phyloP scores from a whole-genome alignment of 2,888 invertebrate species.

The Tetragonisca angustula region DNA sequence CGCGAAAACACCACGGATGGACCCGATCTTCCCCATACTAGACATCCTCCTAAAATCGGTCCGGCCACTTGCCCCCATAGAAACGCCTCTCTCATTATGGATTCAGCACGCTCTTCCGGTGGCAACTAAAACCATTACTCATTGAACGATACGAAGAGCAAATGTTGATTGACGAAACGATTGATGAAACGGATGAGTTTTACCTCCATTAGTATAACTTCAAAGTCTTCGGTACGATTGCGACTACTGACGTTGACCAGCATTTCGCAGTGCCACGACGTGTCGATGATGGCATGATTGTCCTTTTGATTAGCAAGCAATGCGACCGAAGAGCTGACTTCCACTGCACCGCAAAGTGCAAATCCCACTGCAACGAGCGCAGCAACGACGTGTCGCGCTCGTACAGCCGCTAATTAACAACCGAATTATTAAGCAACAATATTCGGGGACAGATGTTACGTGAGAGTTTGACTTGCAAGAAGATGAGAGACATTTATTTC shows the following conservation, averaged over 20 bases:
- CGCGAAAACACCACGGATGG: conserved; percentile 86
- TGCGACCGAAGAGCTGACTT: conserved; percentile 86
- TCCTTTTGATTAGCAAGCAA: conserved; percentile 85
- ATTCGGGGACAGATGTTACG: not conserved
- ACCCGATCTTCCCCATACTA: conserved; percentile 86
- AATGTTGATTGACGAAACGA: no score
- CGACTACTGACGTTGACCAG: conserved; percentile 81
- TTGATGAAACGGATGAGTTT: not conserved
- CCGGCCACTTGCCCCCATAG: conserved; percentile 86
- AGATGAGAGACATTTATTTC: not conserved
- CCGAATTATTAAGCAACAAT: conserved; percentile 10
- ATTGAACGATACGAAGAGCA: no score
- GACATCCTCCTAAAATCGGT: conserved; percentile 85
- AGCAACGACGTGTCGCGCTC: conserved; percentile 85
- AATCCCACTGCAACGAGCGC: conserved; percentile 85
- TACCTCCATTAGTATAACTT: conserved; percentile 81
- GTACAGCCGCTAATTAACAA: conserved; percentile 78
- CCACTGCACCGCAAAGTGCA: conserved; percentile 86
- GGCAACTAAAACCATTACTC: conserved; percentile 80
- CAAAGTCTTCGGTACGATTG: conserved; percentile 81
- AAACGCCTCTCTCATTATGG: conserved; percentile 86
- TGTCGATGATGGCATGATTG: conserved; percentile 82
- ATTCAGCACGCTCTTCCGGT: conserved; percentile 85
- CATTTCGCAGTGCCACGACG: conserved; percentile 83
- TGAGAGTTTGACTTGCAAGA: not conserved